These are phyloP conservation scores for Notechis scutatus DNA, from an alignment of 2,113 vertebrate genomes.

Conservation along the genomic window DNA sequence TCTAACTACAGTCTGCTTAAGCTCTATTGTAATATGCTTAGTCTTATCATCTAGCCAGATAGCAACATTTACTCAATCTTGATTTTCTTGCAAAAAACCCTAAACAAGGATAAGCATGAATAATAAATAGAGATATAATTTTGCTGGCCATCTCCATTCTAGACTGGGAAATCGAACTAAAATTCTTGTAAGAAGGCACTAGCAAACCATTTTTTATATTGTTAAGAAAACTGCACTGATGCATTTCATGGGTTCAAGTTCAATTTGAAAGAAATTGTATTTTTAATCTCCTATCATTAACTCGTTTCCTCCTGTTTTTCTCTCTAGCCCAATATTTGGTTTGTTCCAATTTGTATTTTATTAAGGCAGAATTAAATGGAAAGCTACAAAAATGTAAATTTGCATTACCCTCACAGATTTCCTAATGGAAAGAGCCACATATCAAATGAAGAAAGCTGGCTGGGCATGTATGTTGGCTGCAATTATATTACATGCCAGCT, in stretches of 20 bases:
- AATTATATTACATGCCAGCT: background rate
- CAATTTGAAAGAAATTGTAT: background rate
- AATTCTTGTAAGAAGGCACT: background rate
- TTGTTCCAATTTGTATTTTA: background rate
- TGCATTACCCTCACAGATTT: background rate
- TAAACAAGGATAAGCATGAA: background rate
- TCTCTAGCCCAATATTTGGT: background rate
- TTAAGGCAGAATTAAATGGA: background rate
- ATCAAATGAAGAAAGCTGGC: background rate
- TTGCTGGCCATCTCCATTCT: background rate
- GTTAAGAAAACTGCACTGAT: background rate
- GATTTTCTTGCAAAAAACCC: background rate
- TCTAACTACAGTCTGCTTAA: background rate
- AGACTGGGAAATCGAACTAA: background rate
- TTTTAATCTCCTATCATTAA: background rate
- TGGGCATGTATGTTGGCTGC: background rate
- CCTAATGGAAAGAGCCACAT: background rate
- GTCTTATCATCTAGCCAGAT: background rate
- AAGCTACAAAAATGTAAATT: background rate
- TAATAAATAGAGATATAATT: background rate
- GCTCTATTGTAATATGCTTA: background rate
- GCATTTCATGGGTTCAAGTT: background rate
- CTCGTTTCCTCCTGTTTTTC: rapidly evolving
- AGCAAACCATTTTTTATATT: background rate
- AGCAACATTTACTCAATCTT: background rate